Conservation (phyloP, 2,888 invertebrate species). For the Aelia acuminata region DNA sequence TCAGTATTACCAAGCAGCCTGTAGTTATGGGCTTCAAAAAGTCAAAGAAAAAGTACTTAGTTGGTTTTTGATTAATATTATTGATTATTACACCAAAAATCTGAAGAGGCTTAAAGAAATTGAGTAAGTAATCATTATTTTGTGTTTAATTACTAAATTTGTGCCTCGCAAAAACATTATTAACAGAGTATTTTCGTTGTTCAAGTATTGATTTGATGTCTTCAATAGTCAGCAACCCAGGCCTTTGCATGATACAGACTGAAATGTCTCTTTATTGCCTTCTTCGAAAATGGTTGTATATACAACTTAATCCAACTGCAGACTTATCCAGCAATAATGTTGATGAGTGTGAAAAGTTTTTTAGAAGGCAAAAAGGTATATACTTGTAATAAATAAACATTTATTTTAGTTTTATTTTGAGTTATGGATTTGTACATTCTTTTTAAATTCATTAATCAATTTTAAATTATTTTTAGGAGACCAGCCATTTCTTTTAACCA, state of each 20-base stretch:
- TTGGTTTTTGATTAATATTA: slow-evolving; percentile 80
- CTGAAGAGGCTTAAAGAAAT: slow-evolving; percentile 75
- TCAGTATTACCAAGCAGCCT: slow-evolving; percentile 78
- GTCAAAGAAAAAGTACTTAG: slow-evolving; percentile 77
- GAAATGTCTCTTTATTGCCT: slow-evolving; percentile 83
- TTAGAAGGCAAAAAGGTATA: slow-evolving; percentile 19
- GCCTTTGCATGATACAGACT: slow-evolving; percentile 82
- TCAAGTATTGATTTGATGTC: slow-evolving; percentile 77
- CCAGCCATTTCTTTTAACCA: slow-evolving; percentile 74
- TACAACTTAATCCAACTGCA: slow-evolving; percentile 72
- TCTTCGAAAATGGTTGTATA: slow-evolving; percentile 79
- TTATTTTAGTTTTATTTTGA: not conserved
- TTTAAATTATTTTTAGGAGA: slow-evolving; percentile 50
- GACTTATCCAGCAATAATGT: not conserved
- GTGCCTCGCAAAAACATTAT: not conserved
- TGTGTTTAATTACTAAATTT: not conserved
- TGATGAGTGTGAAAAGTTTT: slow-evolving; percentile 30
- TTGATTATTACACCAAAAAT: slow-evolving; percentile 75
- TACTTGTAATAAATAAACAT: not conserved
- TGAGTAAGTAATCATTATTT: slow-evolving; percentile 67
- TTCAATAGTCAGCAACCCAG: slow-evolving; percentile 75
- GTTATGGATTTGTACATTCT: too few species aligned
- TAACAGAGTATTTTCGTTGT: slow-evolving; percentile 43
- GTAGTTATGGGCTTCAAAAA: slow-evolving; percentile 77
- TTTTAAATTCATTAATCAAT: slow-evolving; percentile 54